Base-by-base conservation (phyloP, 2,113 vertebrate species). In the Rhegmatorhina hoffmannsi region DNA sequence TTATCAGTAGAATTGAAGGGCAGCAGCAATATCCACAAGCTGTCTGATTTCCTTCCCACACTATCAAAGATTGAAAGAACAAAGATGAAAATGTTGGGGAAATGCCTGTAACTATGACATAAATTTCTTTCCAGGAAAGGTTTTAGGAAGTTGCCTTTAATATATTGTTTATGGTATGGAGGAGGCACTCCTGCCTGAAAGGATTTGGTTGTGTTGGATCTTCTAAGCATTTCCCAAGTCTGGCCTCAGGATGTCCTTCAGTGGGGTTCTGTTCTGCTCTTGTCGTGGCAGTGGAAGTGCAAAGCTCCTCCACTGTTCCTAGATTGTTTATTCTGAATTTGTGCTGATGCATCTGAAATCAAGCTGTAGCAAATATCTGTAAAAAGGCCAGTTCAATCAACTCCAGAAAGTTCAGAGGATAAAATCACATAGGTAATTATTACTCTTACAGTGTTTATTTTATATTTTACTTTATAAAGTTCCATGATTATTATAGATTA, bases 1-100 rank as follows among this genome's bases (percentile, higher is more conserved):
- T 98, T 98, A 98, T 98, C 98, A 97, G 97, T 84, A 95, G 94
- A 97, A 94, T 52, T 97, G 89, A 88, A 96, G 96, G 94, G 94
- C 91, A 95, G 78, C 96, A 97, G 97, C 95, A 97, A 97, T 97
- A 96, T 97, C 56, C 89, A 96, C 98, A 98, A 98, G 97, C 97
- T 98, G 96, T 97, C 97, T 96, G 92, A 96, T 97, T 98, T 98
- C 98, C 98, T 97, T 98, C 98, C 98, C 96, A 25, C 81, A 68
- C 93, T 95, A 93, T 94, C 93, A 95, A 96, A 97, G 97, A 95
- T 98, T 97, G 97, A 97, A 97, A 98, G 96, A 98, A 98, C 98
- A 98, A 97, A 98, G 97, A 97, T 97, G 97, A 96, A 97, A 98
- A 97, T 96, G 89, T 25, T 28, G 3, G 69, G 98, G 97, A 98